A percentile compares a stretch with the other conserved stretches of the same genome.
Evolutionary conservation across 2,113 vertebrate genomes (phyloP).

Genomic region (Carassius gibelio): DNA sequence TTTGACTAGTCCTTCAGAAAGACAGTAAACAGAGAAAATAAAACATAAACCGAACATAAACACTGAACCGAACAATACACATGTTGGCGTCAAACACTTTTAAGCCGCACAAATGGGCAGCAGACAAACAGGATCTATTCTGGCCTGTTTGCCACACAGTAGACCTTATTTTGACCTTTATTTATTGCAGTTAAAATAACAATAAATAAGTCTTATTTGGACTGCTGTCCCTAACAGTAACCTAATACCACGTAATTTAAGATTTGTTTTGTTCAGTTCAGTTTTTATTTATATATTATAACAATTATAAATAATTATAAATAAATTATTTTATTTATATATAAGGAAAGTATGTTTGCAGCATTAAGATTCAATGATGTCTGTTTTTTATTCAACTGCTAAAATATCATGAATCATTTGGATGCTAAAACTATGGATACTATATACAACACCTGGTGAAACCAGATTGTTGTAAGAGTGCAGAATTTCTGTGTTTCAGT

Average conservation of each 20-base stretch:
- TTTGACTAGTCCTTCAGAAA: constrained; percentile 12
- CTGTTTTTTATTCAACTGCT: background rate
- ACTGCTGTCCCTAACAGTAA: no score
- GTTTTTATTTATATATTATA: no score
- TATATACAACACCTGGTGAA: background rate
- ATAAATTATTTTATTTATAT: no score
- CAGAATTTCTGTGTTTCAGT: background rate
- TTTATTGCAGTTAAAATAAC: no score
- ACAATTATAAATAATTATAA: no score
- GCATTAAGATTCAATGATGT: no score
- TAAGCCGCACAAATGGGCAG: background rate
- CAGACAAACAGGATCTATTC: background rate
- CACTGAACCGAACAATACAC: background rate
- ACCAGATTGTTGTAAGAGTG: background rate
- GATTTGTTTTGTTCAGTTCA: no score
- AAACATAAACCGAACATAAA: background rate
- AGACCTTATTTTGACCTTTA: no score
- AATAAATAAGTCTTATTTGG: no score
- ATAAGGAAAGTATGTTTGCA: no score
- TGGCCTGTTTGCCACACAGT: background rate
- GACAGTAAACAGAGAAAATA: background rate
- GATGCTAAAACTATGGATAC: background rate
- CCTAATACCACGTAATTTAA: no score
- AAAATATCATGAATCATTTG: background rate
- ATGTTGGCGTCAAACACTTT: background rate